Conservation (phyloP, 2,888 invertebrate species). For the Aspidiotus rigidus region DNA sequence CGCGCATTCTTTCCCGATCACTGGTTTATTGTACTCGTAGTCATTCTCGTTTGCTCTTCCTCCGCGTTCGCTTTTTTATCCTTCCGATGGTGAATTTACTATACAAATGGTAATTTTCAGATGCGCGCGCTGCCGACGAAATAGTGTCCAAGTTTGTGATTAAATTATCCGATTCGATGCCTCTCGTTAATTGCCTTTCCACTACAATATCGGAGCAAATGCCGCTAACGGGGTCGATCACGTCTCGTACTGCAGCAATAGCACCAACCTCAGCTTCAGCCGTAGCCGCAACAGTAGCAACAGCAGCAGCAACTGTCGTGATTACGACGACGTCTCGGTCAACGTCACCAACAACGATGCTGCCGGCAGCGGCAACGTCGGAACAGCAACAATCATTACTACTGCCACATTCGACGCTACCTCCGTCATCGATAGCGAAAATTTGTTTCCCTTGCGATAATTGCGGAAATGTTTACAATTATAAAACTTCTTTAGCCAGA, state of each 20-base stretch:
- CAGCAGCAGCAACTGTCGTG: background rate
- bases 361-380: background rate
- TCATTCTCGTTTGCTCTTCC: background rate
- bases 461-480: conserved; percentile 35
- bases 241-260: background rate
- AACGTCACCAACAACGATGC: background rate
- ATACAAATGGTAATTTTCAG: conserved; percentile 11
- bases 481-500: conserved; percentile 37
- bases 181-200: conserved; percentile 23
- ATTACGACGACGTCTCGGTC: background rate
- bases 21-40: background rate
- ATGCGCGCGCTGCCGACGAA: conserved; percentile 29
- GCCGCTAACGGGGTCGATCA: background rate
- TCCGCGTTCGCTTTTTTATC: background rate
- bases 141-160: conserved; percentile 32
- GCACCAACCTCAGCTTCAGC: background rate
- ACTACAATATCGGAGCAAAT: conserved; percentile 5
- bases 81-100: conserved; percentile 13
- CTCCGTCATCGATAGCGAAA: background rate
- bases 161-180: conserved; percentile 30
- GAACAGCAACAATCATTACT: background rate
- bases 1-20: no score
- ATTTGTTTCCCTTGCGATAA: conserved; percentile 29
- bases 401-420: background rate
- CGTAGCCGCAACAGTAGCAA: background rate